Conservation (phyloP, 2,797 vertebrate species). For the Sebastes itinus region DNA sequence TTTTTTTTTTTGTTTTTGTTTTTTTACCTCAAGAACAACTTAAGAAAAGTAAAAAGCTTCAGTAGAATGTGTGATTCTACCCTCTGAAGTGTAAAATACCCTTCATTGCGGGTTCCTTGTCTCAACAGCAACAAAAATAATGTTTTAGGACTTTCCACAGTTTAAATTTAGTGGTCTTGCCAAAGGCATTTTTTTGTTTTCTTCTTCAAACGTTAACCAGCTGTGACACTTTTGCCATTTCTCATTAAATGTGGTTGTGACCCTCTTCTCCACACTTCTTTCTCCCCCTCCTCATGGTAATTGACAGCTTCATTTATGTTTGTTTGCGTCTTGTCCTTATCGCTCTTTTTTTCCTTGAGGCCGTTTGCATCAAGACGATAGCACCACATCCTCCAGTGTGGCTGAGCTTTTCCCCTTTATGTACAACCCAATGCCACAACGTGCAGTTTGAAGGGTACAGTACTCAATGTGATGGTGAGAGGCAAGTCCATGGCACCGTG, state of each 20-base stretch:
- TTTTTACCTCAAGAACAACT: not conserved
- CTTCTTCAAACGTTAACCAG: slow-evolving; percentile 39
- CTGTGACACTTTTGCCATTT: slow-evolving; percentile 53
- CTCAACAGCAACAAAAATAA: slow-evolving; percentile 9
- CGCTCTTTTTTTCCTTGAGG: not conserved
- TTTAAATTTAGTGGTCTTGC: slow-evolving; percentile 11
- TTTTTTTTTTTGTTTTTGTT: too few relatives aligned
- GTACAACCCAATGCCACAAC: not conserved
- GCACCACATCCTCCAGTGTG: not conserved
- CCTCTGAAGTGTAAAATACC: not conserved
- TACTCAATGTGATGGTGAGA: not conserved
- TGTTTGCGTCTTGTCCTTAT: slow-evolving; percentile 16
- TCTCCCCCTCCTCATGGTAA: slow-evolving; percentile 20
- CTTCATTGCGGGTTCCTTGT: not conserved
- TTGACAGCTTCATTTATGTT: slow-evolving; percentile 41
- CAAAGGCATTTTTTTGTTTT: slow-evolving; percentile 41
- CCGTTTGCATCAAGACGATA: slow-evolving; percentile 26
- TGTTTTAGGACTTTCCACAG: slow-evolving; percentile 13
- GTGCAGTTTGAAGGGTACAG: not conserved
- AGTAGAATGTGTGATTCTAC: not conserved
- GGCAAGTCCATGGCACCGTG: not conserved
- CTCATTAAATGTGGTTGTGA: slow-evolving; percentile 54
- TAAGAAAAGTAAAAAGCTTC: not conserved
- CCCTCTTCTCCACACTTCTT: slow-evolving; percentile 34
- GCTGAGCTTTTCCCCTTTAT: not conserved